Base-by-base conservation (phyloP, 2,113 vertebrate species). In the Furnarius figulus region DNA sequence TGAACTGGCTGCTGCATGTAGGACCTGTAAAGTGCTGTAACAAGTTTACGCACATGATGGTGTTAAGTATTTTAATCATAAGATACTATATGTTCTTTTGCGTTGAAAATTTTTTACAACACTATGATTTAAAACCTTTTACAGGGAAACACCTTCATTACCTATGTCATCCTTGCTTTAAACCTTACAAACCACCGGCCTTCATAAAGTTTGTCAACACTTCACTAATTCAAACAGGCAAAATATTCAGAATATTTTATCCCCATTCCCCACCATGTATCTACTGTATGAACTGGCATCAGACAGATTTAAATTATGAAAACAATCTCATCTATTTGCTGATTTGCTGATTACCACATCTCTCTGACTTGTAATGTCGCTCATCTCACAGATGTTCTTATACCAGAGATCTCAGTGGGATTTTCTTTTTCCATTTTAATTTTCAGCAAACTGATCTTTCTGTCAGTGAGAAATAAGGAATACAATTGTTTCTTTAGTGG, bases 241-340 rank as follows among this genome's bases (percentile, higher is more conserved):
- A 83, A 76, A 80, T 14, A 2, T 42, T 67, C 25, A 23, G 62
- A 76, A 39, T 65, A n/a, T 40, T 70, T 76, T 56, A 12, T 44
- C 27, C 8, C 5, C 9, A 35, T 27, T 5, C 16, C 4, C 11
- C 4, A 4, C 10, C 1, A 1, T 11, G 4, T 52, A 9, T 47
- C 37, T 82, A 13, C 18, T 61, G 67, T 30, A 49, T 27, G 72
- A 91, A 87, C 8, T 6, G 3, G 6, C 10, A 46, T 46, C 12
- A 40, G 46, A 37, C 10, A 50, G 18, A 68, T 67, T 46, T 24
- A 22, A 80, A 72, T 22, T 42, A 68, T 39, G 24, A 83, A 92
- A 86, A 56, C 7, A 68, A 50, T 63, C 39, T 47, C 15, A 24
- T 82, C 9, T 77, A 33, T 76, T 62, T 73, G 19, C 33, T 85